Base-by-base conservation (phyloP, 2,113 vertebrate species). In the Oreocharis arfaki region DNA sequence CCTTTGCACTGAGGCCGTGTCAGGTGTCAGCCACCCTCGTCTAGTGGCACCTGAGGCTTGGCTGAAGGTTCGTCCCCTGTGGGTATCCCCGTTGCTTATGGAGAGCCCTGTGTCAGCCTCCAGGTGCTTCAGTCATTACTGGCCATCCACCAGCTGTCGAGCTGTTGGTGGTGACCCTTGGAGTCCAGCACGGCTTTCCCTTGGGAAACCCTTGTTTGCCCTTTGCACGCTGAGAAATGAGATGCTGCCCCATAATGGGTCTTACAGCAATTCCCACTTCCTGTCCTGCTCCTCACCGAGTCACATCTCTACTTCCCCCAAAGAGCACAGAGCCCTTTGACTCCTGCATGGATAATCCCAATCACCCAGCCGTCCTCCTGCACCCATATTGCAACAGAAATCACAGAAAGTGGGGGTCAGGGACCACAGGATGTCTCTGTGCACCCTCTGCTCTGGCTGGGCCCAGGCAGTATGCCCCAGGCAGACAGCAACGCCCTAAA, bases 81-180 rank as follows among this genome's bases (percentile, higher is more conserved):
- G 57, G 33, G 57, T n/a, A 17, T 3, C 24, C 30, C 21, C 1
- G 0, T 7, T 15, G 39, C n/a, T 39, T 49, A 56, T 23, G 30
- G 47, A 21, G 37, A 79, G 33, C 13, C 11, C 68, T 21, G 17
- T 11, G 13, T 55, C 73, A 53, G 16, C 56, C 12, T 19, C 16
- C 9, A 5, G 60, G 21, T 67, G 10, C 52, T 69, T 55, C 56
- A 46, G 6, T 55, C 12, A 0, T 21, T 75, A 24, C 30, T 33
- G 26, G 18, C 41, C 79, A 27, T 9, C 17, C 11, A 3, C 19
- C 7, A 26, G 30, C 57, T 55, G 33, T 30, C 0, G 0, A 67
- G 47, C 16, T 71, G 17, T 15, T 75, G 55, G n/a, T 69, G 55
- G 52, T 47, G 47, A 63, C 30, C 15, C 39, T 68, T 1, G 1